phyloP scores from a whole-genome alignment of 2,797 vertebrate genomes.

The Falco columbarius region DNA sequence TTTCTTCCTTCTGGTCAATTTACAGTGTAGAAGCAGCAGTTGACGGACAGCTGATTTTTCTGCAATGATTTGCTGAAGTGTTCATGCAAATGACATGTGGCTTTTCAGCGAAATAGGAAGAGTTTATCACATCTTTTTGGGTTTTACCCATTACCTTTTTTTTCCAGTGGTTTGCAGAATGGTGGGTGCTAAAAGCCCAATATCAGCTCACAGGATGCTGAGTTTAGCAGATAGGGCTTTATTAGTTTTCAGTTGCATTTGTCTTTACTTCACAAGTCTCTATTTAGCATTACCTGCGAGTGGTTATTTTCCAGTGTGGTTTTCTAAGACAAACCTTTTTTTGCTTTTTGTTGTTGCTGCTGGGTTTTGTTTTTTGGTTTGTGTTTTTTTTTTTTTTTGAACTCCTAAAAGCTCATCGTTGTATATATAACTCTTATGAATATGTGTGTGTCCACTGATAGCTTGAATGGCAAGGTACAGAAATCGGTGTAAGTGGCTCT shows the following conservation, averaged over 20 bases:
- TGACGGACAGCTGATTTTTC: conserved; percentile 42
- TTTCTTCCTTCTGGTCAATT: accelerated
- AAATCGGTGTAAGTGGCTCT: background rate
- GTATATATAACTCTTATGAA: background rate
- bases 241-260: conserved; percentile 33
- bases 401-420: background rate
- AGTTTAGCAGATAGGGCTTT: conserved; percentile 50
- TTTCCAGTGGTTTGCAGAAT: conserved; percentile 66
- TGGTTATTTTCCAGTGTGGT: conserved; percentile 62
- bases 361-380: background rate
- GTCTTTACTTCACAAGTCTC: conserved; percentile 44
- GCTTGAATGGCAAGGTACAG: background rate
- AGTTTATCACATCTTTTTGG: conserved; percentile 44
- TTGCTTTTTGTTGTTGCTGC: background rate
- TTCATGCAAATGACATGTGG: background rate
- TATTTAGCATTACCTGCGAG: conserved; percentile 49
- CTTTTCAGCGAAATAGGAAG: conserved; percentile 51
- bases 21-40: background rate
- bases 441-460: background rate
- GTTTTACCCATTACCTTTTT: conserved; percentile 70
- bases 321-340: conserved; percentile 7
- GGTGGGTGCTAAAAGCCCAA: conserved; percentile 33
- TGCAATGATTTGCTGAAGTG: background rate
- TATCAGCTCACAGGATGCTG: conserved; percentile 64
- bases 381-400: background rate